Evolutionary conservation across 2,888 invertebrate genomes (phyloP).

Genomic region (Drosophila algonquin): DNA sequence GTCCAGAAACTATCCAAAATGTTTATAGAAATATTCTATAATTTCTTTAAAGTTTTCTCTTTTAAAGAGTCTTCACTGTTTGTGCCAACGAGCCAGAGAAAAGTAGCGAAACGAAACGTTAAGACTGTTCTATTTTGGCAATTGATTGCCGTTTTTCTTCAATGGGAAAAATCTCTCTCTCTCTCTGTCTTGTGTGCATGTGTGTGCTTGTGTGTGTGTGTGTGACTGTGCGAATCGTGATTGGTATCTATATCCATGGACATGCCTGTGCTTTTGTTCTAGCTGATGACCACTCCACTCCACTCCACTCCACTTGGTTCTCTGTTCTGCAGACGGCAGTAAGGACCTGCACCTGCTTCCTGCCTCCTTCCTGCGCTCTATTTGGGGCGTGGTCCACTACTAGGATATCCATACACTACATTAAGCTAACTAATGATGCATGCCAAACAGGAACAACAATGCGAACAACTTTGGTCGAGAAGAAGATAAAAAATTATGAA

Average conservation of each 20-base stretch:
- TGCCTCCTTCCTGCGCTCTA: background rate
- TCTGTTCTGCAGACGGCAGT: background rate
- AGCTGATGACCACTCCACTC: conserved; percentile 60
- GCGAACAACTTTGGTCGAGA: conserved; percentile 62
- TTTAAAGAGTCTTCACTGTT: conserved; percentile 21
- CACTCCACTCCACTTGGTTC: conserved; percentile 28
- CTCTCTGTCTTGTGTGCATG: conserved; percentile 15
- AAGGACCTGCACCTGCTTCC: conserved; percentile 33
- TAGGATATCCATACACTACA: conserved; percentile 60
- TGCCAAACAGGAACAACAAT: conserved; percentile 62
- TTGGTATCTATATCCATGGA: conserved; percentile 61
- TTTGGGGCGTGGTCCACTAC: conserved; percentile 40
- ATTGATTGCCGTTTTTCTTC: conserved; percentile 73
- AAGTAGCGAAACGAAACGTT: conserved; percentile 66
- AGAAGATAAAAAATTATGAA: conserved; percentile 79
- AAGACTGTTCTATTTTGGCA: conserved; percentile 76
- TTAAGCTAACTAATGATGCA: conserved; percentile 79
- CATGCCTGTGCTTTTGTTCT: conserved; percentile 44
- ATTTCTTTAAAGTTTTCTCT: background rate
- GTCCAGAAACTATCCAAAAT: background rate
- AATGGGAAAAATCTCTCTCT: conserved; percentile 41
- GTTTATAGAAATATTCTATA: background rate
- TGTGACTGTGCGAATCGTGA: conserved; percentile 33
- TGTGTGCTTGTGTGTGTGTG: conserved; percentile 1
- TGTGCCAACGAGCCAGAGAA: conserved; percentile 2